Conservation (phyloP, 2,113 vertebrate species). For the Nesospiza acunhae region DNA sequence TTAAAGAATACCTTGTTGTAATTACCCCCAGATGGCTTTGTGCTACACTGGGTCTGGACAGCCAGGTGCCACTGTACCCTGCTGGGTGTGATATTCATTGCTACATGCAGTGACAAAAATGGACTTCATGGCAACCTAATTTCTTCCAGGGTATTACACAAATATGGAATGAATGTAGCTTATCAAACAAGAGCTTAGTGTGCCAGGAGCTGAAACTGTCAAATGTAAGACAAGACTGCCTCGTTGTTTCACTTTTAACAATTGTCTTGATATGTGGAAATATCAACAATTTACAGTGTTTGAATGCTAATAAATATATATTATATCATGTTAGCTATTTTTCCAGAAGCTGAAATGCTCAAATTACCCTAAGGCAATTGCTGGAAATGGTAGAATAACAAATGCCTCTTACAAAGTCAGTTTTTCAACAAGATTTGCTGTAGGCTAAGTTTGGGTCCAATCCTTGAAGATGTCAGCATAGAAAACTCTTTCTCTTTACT, state of each 20-base stretch:
- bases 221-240: slow-evolving; percentile 64
- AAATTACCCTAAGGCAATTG: background rate
- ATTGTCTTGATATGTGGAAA: slow-evolving; percentile 47
- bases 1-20: slow-evolving; percentile 99
- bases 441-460: background rate
- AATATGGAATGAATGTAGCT: slow-evolving; percentile 79
- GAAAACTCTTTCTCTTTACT: background rate
- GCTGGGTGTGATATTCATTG: slow-evolving; percentile 92
- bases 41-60: slow-evolving; percentile 84
- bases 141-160: slow-evolving; percentile 84
- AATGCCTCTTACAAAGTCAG: background rate
- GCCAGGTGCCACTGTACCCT: slow-evolving; percentile 96
- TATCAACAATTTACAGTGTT: slow-evolving; percentile 40
- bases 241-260: slow-evolving; percentile 69
- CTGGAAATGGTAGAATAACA: background rate
- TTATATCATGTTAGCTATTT: slow-evolving; percentile 46
- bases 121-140: slow-evolving; percentile 89
- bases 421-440: background rate
- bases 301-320: slow-evolving; percentile 38
- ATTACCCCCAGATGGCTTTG: slow-evolving; percentile 99
- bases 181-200: slow-evolving; percentile 67
- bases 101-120: slow-evolving; percentile 82
- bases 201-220: slow-evolving; percentile 57
- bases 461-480: background rate
- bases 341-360: slow-evolving; percentile 3